Evolutionary conservation across 1,140 invertebrate genomes (phyloP).

Genomic region (Centruroides vittatus): DNA sequence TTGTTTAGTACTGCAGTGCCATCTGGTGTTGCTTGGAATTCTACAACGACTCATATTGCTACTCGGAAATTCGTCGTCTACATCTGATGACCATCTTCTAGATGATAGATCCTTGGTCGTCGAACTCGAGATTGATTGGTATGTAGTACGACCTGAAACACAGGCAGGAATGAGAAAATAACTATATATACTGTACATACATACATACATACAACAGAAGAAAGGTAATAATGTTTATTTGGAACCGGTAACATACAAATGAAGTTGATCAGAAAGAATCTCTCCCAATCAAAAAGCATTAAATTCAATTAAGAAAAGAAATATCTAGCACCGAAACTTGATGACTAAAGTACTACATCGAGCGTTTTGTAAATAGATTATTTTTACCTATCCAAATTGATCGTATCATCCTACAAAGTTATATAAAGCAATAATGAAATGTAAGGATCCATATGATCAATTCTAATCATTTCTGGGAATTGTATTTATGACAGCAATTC

Average conservation of each 20-base stretch:
- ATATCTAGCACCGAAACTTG: too few species aligned
- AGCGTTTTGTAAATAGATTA: too few species aligned
- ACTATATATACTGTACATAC: not conserved
- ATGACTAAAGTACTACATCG: too few species aligned
- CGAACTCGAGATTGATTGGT: constrained; percentile 4
- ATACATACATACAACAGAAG: not conserved
- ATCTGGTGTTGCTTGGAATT: constrained; percentile 9
- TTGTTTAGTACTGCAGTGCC: constrained; percentile 16
- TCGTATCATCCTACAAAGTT: not conserved
- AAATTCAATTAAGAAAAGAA: too few species aligned
- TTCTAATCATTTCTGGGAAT: not conserved
- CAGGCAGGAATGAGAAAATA: not conserved
- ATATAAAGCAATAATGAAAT: not conserved
- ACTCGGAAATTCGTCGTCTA: constrained; percentile 4
- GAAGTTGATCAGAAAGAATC: too few species aligned
- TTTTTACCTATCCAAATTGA: not conserved
- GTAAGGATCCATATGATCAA: not conserved
- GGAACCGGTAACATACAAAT: too few species aligned
- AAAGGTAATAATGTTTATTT: too few species aligned
- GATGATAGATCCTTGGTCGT: not conserved
- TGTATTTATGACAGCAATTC: not conserved
- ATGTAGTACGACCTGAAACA: constrained; percentile 1
- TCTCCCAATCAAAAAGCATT: too few species aligned
- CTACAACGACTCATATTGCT: constrained; percentile 5
- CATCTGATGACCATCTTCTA: constrained; percentile 9